Evolutionary conservation across 2,113 vertebrate species (phyloP), one percentile per base, ranked within the genome.

Genomic region (Caracal caracal): DNA sequence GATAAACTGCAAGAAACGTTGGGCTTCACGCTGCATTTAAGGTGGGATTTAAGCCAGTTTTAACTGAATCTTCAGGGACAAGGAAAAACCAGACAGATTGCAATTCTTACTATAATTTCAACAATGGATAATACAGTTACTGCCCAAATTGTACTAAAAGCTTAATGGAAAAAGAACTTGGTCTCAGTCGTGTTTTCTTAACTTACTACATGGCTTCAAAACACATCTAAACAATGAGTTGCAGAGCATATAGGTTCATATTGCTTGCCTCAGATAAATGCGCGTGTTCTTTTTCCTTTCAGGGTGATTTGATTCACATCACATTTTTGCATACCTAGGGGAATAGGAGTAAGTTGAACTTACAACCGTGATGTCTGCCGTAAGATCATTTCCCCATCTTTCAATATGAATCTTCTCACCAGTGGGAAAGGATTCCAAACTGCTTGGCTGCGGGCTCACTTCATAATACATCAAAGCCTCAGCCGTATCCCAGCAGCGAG

Each of bases 71-170:
- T 96, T 65, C 65, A 81, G 33, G 61, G 35, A 51, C 24, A 91
- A 88, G 37, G 30, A 19, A 81, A 95, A 91, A 47, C 0, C 16
- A 90, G 5, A 2, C 70, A 95, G 70, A n/a, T 0, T 86, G 70
- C 53, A 83, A 75, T 40, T 88, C 90, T 88, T 87, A 56, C 85
- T 83, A 12, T 33, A 76, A 93, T 26, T 56, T 95, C 37, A 96
- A 85, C 93, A 96, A 76, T 61, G 10, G 59, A 81, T n/a, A 90
- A 81, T 37, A 56, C 24, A 79, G 6, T 94, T 88, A 96, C 80
- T 91, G 28, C 51, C 37, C 75, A 93, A 85, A 79, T 91, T 51
- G 19, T 20, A 70, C 53, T 71, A 49, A 87, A 66, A 65, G 13
- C 0, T 71, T 71, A 71, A 37, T 49, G 19, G 61, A 53, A 76